These are phyloP conservation scores for Mesembrinibis cayennensis DNA, from an alignment of 2,113 vertebrate species.

Conservation along the genomic window DNA sequence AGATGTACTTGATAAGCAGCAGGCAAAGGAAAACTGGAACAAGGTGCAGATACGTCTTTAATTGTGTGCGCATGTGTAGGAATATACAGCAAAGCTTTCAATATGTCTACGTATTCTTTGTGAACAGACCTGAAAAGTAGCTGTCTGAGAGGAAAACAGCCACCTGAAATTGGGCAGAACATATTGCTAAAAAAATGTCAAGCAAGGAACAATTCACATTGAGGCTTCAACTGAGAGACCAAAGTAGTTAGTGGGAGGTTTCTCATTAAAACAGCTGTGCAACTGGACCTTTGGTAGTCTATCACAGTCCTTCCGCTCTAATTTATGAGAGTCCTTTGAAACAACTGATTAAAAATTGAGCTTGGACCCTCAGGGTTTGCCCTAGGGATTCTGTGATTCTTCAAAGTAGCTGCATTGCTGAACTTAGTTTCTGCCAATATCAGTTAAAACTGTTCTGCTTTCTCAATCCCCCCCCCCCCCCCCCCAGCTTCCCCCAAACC, in stretches of 20 bases:
- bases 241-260: rapidly evolving
- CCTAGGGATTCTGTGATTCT: background rate
- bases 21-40: background rate
- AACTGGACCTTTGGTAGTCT: background rate
- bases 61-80: too few relatives aligned
- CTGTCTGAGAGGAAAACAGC: background rate
- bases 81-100: background rate
- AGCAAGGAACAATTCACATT: background rate
- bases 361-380: background rate
- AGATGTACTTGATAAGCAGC: background rate
- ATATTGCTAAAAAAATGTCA: rapidly evolving
- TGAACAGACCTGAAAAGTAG: background rate
- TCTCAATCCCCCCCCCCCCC: rapidly evolving
- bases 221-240: background rate
- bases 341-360: background rate
- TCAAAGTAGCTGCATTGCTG: background rate
- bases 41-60: background rate
- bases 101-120: rapidly evolving
- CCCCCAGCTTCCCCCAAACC: background rate
- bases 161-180: background rate
- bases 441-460: background rate
- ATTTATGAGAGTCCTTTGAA: background rate
- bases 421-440: background rate
- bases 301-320: background rate
- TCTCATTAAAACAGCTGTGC: background rate